These are phyloP conservation scores for Nomada flava DNA, from an alignment of 2,888 invertebrate genomes.

Conservation along the genomic window DNA sequence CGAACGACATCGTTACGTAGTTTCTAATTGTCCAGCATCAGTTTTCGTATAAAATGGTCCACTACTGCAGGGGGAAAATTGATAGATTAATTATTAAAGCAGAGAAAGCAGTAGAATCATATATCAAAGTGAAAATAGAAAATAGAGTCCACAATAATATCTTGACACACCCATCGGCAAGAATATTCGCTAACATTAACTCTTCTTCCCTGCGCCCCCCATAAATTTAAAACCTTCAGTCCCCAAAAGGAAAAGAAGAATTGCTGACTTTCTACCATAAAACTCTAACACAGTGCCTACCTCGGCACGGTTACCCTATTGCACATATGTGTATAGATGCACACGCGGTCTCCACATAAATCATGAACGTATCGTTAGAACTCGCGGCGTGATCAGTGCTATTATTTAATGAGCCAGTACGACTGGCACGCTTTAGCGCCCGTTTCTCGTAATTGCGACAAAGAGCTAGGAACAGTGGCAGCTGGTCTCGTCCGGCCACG, in stretches of 20 bases:
- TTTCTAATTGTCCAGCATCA: not conserved
- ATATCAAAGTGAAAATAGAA: constrained; percentile 15
- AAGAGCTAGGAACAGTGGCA: constrained; percentile 22
- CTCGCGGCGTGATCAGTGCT: constrained; percentile 26
- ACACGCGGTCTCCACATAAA: constrained; percentile 27
- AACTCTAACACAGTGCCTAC: too few relatives aligned
- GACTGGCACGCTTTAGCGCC: constrained; percentile 48
- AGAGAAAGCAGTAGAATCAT: constrained; percentile 25
- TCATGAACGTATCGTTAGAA: constrained; percentile 27
- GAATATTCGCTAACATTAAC: not conserved
- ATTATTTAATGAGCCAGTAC: constrained; percentile 54
- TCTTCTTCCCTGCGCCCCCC: not conserved
- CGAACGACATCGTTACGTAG: constrained; percentile 4
- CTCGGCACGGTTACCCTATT: not conserved
- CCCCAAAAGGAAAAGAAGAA: not conserved
- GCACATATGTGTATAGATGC: too few relatives aligned
- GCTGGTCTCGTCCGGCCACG: constrained; percentile 34
- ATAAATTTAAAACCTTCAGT: not conserved
- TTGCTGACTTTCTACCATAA: too few relatives aligned
- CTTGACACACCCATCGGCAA: not conserved
- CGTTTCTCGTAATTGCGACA: constrained; percentile 50
- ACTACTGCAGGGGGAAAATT: not conserved
- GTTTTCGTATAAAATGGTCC: not conserved
- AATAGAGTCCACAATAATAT: not conserved
- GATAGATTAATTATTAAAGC: constrained; percentile 1